Base-by-base conservation (phyloP, 2,797 vertebrate species). In the Acanthurus lineatus region DNA sequence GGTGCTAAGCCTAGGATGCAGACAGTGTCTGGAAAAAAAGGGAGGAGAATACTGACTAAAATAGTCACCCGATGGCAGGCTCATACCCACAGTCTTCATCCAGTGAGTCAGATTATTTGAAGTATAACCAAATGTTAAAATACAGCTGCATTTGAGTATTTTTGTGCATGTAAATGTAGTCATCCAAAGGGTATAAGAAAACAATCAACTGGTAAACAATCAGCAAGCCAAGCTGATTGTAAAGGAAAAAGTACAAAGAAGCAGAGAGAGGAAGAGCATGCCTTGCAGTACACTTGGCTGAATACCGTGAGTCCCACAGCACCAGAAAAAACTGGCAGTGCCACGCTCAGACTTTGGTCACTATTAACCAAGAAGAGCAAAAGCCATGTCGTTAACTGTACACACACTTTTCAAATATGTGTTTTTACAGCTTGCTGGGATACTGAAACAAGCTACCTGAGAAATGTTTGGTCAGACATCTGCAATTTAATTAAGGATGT, bases 211-310 rank as follows among this genome's bases (percentile, higher is more conserved):
- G 44, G 80, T 78, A 70, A 77, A 81, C 90, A 91, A 93, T 90
- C 91, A 91, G 92, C 88, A 70, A 85, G 85, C 78, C 44, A 73
- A 86, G 91, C 87, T 51, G 73, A 92, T 89, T 87, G 86, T 81
- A 69, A 76, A 78, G 85, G 87, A 61, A 70, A 73, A 73, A 58
- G 69, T 77, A 60, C 61, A 72, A 68, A 79, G 84, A 82, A 90
- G 84, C 84, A 89, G 79, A 92, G 76, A 86, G 54, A 90, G 73
- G 76, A 86, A 74, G 85, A 85, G 90, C 92, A 93, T 93, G 93
- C 92, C 88, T 90, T 87, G 87, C 89, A 83, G 57, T 87, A 85
- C 85, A 89, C 84, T 76, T 81, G 79, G 78, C 87, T 86, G 85
- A 91, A 81, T 83, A 79, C 84, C 79, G 68, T 44, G 84, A 84